These are phyloP conservation scores for Falcunculus frontatus DNA, from an alignment of 2,113 vertebrate species.

Conservation along the genomic window DNA sequence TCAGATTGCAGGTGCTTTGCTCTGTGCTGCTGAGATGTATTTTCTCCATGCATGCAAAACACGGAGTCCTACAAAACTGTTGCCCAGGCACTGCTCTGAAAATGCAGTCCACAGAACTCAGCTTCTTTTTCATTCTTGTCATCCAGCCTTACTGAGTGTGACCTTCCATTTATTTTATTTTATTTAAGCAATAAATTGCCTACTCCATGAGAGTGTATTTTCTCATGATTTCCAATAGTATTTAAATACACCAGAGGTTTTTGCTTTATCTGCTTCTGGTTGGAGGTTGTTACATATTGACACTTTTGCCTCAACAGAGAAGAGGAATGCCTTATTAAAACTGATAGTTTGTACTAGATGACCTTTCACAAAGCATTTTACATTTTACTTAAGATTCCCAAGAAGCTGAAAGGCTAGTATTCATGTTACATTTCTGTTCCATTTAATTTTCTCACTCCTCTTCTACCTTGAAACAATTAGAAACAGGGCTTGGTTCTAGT, in stretches of 20 bases:
- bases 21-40: background rate
- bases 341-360: background rate
- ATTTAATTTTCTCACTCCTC: background rate
- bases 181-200: background rate
- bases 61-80: background rate
- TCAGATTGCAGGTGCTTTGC: background rate
- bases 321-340: conserved; percentile 20
- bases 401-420: background rate
- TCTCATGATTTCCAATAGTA: background rate
- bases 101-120: background rate
- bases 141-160: background rate
- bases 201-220: background rate
- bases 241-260: background rate
- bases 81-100: background rate
- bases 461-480: background rate
- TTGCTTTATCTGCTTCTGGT: background rate
- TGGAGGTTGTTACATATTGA: background rate
- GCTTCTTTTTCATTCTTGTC: background rate
- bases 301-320: background rate
- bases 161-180: background rate
- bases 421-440: background rate
- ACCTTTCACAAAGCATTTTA: conserved; percentile 16
- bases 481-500: background rate
- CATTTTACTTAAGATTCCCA: background rate
- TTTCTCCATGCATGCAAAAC: background rate